A percentile compares a stretch with the other conserved stretches of the same genome.
phyloP scores from a whole-genome alignment of 2,888 invertebrate genomes.

The Alsophila aescularia region DNA sequence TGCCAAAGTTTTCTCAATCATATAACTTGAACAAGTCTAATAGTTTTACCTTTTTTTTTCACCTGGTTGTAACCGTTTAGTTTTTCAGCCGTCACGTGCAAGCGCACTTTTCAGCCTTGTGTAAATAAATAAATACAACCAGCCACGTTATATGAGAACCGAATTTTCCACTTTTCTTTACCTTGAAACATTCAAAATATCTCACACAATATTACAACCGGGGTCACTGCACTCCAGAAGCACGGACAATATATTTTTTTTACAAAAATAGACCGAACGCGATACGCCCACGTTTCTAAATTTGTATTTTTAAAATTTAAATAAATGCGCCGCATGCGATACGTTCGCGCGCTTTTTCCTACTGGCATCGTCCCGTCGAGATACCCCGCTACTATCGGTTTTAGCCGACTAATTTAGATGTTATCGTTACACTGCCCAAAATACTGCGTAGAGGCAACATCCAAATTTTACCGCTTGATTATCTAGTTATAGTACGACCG shows the following conservation, averaged over 20 bases:
- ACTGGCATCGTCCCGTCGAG: conserved; percentile 58
- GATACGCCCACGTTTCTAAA: conserved; percentile 53
- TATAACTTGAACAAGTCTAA: not conserved
- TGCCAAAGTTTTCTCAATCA: too few species aligned
- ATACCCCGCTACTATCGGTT: conserved; percentile 48
- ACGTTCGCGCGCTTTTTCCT: conserved; percentile 59
- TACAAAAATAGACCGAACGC: conserved; percentile 61
- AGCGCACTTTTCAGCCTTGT: conserved; percentile 16
- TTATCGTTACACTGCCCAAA: conserved; percentile 16
- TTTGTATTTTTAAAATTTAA: conserved; percentile 48
- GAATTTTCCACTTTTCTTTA: conserved; percentile 45
- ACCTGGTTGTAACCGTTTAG: not conserved
- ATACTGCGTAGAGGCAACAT: conserved; percentile 2
- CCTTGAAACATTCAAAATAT: conserved; percentile 33
- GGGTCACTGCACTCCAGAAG: conserved; percentile 75
- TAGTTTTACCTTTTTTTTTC: not conserved
- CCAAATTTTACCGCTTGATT: conserved; percentile 23
- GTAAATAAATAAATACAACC: conserved; percentile 36
- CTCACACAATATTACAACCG: conserved; percentile 28
- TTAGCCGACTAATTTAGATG: conserved; percentile 52
- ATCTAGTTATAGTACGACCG: conserved; percentile 25
- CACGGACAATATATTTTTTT: conserved; percentile 48
- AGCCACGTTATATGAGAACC: conserved; percentile 26
- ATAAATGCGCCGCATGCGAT: conserved; percentile 50
- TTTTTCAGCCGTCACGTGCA: conserved; percentile 17